Percentiles rank a stretch among this genome's conserved stretches.
These are phyloP conservation scores for Sebastes minor DNA, from an alignment of 2,797 vertebrate genomes.

Conservation along the genomic window DNA sequence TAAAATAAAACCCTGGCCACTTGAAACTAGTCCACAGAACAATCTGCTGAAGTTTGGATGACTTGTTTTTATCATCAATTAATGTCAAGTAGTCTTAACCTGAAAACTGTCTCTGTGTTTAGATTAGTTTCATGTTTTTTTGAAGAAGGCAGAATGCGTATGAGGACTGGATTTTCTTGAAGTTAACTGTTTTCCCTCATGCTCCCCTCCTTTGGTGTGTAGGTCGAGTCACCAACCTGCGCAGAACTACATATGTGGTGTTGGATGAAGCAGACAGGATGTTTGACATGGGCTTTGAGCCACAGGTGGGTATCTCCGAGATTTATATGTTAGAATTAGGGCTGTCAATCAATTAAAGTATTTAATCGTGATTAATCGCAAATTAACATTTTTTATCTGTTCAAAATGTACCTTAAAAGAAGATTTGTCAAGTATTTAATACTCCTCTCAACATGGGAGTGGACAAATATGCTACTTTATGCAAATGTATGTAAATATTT, in stretches of 20 bases:
- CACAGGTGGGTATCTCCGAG: constrained; percentile 85
- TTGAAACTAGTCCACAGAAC: constrained; percentile 4
- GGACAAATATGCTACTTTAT: no score
- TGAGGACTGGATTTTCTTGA: constrained; percentile 22
- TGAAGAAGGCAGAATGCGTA: constrained; percentile 54
- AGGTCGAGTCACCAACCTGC: constrained; percentile 98
- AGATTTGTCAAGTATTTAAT: no score
- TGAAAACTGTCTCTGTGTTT: constrained; percentile 12
- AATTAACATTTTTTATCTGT: no score
- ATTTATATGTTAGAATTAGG: background rate
- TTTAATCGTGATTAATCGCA: no score
- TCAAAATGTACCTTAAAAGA: no score
- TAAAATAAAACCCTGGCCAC: constrained; percentile 63
- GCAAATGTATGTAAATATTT: no score
- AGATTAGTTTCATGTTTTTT: constrained; percentile 43
- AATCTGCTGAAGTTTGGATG: constrained; percentile 26
- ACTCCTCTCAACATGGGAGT: no score
- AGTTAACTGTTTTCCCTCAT: constrained; percentile 27
- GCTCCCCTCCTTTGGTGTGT: constrained; percentile 52
- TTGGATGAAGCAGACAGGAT: constrained; percentile 98
- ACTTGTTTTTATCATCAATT: constrained; percentile 21
- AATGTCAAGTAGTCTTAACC: constrained; percentile 20
- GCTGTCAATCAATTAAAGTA: no score
- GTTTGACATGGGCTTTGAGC: constrained; percentile 99
- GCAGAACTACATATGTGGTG: constrained; percentile 94